These are phyloP conservation scores for Colletes collaris DNA, from an alignment of 2,888 invertebrate species.

Conservation along the genomic window DNA sequence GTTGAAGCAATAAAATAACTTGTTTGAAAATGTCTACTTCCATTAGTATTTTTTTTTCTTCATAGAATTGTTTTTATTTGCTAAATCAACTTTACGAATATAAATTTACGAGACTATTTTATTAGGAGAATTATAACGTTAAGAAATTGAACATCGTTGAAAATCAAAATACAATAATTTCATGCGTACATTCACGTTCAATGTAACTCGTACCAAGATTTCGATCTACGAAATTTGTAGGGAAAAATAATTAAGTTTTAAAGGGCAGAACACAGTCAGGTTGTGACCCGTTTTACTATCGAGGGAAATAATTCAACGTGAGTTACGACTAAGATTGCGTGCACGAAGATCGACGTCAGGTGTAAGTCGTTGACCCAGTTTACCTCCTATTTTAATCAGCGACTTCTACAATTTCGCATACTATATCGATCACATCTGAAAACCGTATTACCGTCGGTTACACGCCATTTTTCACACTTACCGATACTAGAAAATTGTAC, in stretches of 20 bases:
- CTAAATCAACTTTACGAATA: no score
- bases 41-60: not conserved
- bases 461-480: not conserved
- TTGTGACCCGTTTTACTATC: slow-evolving; percentile 57
- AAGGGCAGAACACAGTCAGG: slow-evolving; percentile 21
- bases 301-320: slow-evolving; percentile 50
- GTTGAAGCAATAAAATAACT: slow-evolving; percentile 53
- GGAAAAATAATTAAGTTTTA: slow-evolving; percentile 29
- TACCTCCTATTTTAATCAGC: slow-evolving; percentile 60
- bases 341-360: slow-evolving; percentile 55
- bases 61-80: no score
- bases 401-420: slow-evolving; percentile 44
- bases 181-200: no score
- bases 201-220: not conserved
- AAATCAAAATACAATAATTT: no score
- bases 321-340: slow-evolving; percentile 59
- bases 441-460: slow-evolving; percentile 4
- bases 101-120: no score
- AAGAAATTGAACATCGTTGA: no score
- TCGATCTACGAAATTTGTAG: not conserved
- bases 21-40: slow-evolving; percentile 30
- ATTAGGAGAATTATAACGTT: no score
- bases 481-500: not conserved
- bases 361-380: slow-evolving; percentile 63
- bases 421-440: slow-evolving; percentile 32